A percentile compares a stretch with the other conserved stretches of the same genome.
These are phyloP conservation scores for Centropus bengalensis DNA, from an alignment of 2,113 vertebrate species.

Conservation along the genomic window DNA sequence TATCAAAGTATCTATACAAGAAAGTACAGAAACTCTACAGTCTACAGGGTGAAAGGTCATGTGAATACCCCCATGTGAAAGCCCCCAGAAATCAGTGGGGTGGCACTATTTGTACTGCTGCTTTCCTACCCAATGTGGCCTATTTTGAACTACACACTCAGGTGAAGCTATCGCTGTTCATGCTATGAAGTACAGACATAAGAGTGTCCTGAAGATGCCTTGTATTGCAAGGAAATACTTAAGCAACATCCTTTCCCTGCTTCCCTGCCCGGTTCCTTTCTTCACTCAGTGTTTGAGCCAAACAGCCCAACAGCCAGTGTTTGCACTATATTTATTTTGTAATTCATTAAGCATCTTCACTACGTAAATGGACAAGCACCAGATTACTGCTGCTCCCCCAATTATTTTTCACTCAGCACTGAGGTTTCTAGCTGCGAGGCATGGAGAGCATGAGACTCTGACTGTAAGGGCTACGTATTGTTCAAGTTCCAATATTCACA, in stretches of 20 bases:
- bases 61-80: neutral
- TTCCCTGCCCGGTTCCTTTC: conserved; percentile 11
- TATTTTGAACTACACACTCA: neutral
- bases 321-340: neutral
- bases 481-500: conserved; percentile 50
- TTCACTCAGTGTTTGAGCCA: neutral
- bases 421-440: neutral
- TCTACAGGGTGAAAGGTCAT: neutral
- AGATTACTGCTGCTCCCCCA: neutral
- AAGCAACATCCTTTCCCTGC: neutral
- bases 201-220: neutral
- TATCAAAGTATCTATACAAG: neutral
- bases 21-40: neutral
- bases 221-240: neutral
- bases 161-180: neutral
- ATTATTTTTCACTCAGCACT: neutral
- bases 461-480: neutral
- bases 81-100: neutral
- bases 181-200: neutral
- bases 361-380: neutral
- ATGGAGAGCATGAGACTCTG: neutral
- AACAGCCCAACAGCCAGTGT: neutral
- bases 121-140: neutral
- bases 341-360: neutral
- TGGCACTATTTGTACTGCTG: neutral